A percentile compares a stretch with the other conserved stretches of the same genome.
Evolutionary conservation across 2,888 invertebrate genomes (phyloP).

Genomic region (Ligdia adustata): DNA sequence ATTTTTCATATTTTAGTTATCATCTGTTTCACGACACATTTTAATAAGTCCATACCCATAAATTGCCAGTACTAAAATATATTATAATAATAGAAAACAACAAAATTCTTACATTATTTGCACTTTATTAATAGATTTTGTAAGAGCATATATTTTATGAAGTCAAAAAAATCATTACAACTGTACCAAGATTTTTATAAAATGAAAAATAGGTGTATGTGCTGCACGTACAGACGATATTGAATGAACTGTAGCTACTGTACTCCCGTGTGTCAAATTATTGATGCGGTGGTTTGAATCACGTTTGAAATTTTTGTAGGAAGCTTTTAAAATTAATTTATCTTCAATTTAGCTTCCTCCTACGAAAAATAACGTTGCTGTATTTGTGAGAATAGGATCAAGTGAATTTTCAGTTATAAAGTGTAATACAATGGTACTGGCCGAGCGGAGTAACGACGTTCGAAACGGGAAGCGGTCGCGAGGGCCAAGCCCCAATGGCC

Average conservation of each 20-base stretch:
- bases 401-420: conserved; percentile 53
- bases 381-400: conserved; percentile 36
- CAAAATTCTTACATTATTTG: background rate
- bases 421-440: conserved; percentile 90
- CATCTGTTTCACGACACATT: conserved; percentile 32
- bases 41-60: conserved; percentile 52
- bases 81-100: background rate
- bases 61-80: conserved; percentile 46
- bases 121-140: background rate
- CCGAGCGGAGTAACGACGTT: conserved; percentile 93
- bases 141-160: background rate
- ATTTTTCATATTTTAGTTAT: no score
- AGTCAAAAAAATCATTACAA: conserved; percentile 2
- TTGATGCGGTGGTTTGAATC: conserved; percentile 85
- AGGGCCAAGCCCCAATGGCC: conserved; percentile 96
- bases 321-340: conserved; percentile 62
- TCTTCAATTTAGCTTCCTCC: conserved; percentile 45
- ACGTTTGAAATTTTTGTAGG: conserved; percentile 81
- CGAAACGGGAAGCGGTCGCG: conserved; percentile 95
- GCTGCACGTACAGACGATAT: conserved; percentile 65
- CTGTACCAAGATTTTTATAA: conserved; percentile 1
- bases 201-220: conserved; percentile 14
- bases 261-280: conserved; percentile 77
- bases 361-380: conserved; percentile 42
- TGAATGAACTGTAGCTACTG: conserved; percentile 55